Base-by-base conservation (phyloP, 2,888 invertebrate genomes). In the Leptopilina myrica region DNA sequence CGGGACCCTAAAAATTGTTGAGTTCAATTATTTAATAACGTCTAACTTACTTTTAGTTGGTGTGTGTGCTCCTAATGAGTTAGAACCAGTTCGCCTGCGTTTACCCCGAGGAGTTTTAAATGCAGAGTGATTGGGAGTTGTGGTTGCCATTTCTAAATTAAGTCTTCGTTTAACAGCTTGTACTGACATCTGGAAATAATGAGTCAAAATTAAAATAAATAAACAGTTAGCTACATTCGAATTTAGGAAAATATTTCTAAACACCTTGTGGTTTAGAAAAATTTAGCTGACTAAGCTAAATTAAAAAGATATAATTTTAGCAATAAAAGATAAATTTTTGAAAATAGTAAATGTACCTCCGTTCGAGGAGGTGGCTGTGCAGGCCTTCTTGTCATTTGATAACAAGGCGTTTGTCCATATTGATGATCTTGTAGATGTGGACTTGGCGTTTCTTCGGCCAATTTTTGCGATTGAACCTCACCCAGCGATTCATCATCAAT, bases 351-450 rank as follows among this genome's bases (percentile, higher is more conserved):
- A 80, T 73, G 85, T 87, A 91, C 91, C 87, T 92, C 92, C 81
- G 91, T 87, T 86, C 92, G 85, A 76, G 90, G 91, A 76, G 90
- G 86, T 81, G 90, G 90, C 84, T 90, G 91, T 77, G 89, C 84
- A 11, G 90, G 90, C 85, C 90, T 90, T 84, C 91, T 91, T 77
- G 90, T 87, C 76, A 91, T 88, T 87, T 91, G 92, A 84, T 91
- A 91, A 88, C 91, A 91, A 85, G 96, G 96, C 84, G 96, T 96
- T 88, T 96, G 96, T 85, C 97, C 97, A 93, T 97, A 97, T 86
- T 96, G 97, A 91, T 97, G 97, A 92, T 97, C 97, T 87, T 96
- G 93, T 87, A 97, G 94, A 92, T 97, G 97, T 85, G 95, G 95
- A 92, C 95, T 95, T 33, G 94, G 93, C 20, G 93, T 93, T 78